Base-by-base conservation (phyloP, 2,888 invertebrate species). In the Neoitamus cyanurus region DNA sequence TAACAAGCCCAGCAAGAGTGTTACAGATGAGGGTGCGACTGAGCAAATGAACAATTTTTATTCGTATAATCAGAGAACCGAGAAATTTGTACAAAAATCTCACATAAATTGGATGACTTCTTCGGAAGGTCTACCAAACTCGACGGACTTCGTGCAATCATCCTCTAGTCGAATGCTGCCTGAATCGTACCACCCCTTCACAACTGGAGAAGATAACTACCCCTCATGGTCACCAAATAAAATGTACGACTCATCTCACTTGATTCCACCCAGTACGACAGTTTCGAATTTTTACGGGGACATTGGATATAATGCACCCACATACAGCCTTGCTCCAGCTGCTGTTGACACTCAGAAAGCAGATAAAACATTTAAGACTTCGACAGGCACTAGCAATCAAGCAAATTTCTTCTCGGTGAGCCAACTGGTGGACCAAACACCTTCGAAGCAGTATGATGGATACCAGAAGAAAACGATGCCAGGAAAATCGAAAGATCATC, bases 401-500 rank as follows among this genome's bases (percentile, higher is more conserved):
- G 86, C 91, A 34, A 92, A 92, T 82, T 94, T 94, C 85, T 88
- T 94, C 7, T 94, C 94, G 0, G 94, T 94, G 0, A 94, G 94
- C 88, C 94, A 94, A 85, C 88, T 94, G n/a, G 94, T 94, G 1
- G 94, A 93, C 5, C 87, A 86, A 83, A 87, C 90, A 88, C 3
- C 90, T 90, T 11, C 30, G 77, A 37, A 87, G 85, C 84, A 86
- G 85, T 28, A 30, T 48, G 31, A 58, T 80, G 34, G 30, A 25
- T 28, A 36, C 11, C 58, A 48, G n/a, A 83, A 36, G 34, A 72
- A 72, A 42, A 36, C 68, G 13, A n/a, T 46, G 5, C 13, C 42
- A 30, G 72, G 11, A 3, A 83, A 83, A 75, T 25, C 36, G 2
- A 83, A 73, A 36, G 73, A 73, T 25, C 28, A n/a, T 2, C 46